Evolutionary conservation across 1,140 invertebrate genomes (phyloP).

Genomic region (Antheraea mylitta): DNA sequence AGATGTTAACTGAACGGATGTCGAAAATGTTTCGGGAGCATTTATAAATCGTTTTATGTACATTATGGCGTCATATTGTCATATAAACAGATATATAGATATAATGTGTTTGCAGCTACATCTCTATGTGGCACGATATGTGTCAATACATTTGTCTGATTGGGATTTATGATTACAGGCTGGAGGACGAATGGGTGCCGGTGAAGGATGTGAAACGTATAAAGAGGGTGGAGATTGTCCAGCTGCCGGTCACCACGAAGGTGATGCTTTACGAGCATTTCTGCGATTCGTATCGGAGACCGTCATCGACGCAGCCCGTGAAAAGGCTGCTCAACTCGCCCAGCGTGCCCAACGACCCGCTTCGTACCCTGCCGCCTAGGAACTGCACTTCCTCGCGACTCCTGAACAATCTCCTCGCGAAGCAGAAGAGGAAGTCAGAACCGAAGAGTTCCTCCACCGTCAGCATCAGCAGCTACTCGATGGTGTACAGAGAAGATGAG

Average conservation of each 20-base stretch:
- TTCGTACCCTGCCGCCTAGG: conserved; percentile 33
- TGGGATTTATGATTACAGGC: conserved; percentile 36
- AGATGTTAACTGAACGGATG: background rate
- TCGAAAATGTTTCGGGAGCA: too few species aligned
- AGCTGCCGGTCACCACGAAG: conserved; percentile 51
- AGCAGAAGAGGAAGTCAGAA: conserved; percentile 35
- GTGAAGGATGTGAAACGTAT: conserved; percentile 52
- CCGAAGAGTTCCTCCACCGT: conserved; percentile 32
- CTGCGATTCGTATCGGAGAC: conserved; percentile 48
- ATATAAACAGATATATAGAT: conserved; percentile 14
- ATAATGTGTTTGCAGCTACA: conserved; percentile 60
- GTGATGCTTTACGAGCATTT: conserved; percentile 64
- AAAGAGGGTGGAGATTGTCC: conserved; percentile 57
- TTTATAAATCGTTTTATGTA: background rate
- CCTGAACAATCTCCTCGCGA: conserved; percentile 54
- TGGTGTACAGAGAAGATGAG: conserved; percentile 35
- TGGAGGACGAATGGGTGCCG: conserved; percentile 71
- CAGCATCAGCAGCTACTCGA: conserved; percentile 29
- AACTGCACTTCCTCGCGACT: conserved; percentile 50
- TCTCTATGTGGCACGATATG: conserved; percentile 53
- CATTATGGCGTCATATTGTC: conserved; percentile 1
- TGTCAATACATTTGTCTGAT: background rate
- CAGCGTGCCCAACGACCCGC: conserved; percentile 20
- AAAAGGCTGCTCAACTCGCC: conserved; percentile 11
- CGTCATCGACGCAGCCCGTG: conserved; percentile 34